Evolutionary conservation across 2,113 vertebrate species (phyloP).

Genomic region (Scomber scombrus): DNA sequence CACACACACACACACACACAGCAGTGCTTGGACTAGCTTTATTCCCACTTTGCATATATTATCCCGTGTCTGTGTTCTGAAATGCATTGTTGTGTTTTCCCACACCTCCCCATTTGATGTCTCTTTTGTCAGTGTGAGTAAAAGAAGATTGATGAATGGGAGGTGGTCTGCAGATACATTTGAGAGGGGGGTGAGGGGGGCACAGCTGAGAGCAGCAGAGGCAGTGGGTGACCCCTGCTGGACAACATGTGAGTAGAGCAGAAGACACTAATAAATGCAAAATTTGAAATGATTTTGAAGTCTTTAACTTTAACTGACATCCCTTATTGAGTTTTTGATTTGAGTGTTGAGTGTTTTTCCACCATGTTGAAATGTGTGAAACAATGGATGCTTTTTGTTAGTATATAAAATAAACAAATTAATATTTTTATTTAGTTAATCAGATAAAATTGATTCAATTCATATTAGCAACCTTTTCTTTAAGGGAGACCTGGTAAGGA

Average conservation of each 20-base stretch:
- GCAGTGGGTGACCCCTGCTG: conserved; percentile 67
- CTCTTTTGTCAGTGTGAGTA: conserved; percentile 81
- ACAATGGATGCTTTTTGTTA: no score
- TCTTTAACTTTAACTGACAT: no score
- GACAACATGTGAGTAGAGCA: conserved; percentile 31
- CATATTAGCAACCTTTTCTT: no score
- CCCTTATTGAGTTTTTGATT: no score
- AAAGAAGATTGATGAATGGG: conserved; percentile 77
- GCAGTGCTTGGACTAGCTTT: conserved; percentile 45
- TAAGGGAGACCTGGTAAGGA: no score
- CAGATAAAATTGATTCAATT: no score
- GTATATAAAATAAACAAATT: no score
- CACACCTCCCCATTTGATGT: conserved; percentile 78
- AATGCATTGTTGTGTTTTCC: conserved; percentile 80
- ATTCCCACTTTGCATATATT: conserved; percentile 79
- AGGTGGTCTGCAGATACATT: conserved; percentile 42
- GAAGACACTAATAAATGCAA: no score
- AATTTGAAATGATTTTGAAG: no score
- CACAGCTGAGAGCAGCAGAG: conserved; percentile 1
- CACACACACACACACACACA: conserved; percentile 44
- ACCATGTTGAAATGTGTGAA: no score
- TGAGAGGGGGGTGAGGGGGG: conserved; percentile 24
- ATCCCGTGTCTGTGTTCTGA: conserved; percentile 72
- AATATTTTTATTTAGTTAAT: no score
- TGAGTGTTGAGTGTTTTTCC: no score